Base-by-base conservation (phyloP, 37 sponge, comb jelly and placozoan species). In the Amphimedon queenslandica region DNA sequence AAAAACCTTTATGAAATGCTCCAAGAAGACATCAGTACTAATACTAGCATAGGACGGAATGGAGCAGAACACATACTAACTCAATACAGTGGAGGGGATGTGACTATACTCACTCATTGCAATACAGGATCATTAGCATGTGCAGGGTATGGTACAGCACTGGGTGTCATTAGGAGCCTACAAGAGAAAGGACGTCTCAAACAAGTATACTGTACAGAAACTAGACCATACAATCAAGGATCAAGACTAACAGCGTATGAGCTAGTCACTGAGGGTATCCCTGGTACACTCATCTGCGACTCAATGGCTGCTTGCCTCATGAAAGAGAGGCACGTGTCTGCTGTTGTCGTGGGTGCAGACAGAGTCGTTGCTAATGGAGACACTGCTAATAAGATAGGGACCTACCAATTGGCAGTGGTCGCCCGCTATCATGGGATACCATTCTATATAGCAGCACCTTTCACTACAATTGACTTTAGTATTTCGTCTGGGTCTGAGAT, bases 341-440 rank as follows among this genome's bases (percentile, higher is more conserved):
- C 85, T 39, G 81, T 92, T 16, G 67, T 92, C 2, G 89, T 88
- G 10, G 93, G 93, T 3, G 93, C 93, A 53, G 93, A 92, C 47
- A 36, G 93, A 24, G 63, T 91, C 16, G 87, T 66, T 1, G 35
- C 73, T 39, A 92, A 92, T 70, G 93, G 93, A 20, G 93, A 92
- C 43, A 89, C 84, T 2, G 93, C 93, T 29, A 92, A 92, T 58
- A 92, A 92, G 72, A 92, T 92, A 41, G 93, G 93, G 1, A 92
- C 93, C 6, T 88, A 77, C 37, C 85, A 79, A 55, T 77, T 92
- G 8, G 93, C 93, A 0, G 57, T 92, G 40, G 78, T 70, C 10
- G 93, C 93, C 2, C 41, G 63, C 36, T 56, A 92, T 33, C 84
- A 88, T 58, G 63, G 40, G 5, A 39, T 92, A 4, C 85, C 85